phyloP scores from a whole-genome alignment of 2,113 vertebrate species.

The Mirounga angustirostris region DNA sequence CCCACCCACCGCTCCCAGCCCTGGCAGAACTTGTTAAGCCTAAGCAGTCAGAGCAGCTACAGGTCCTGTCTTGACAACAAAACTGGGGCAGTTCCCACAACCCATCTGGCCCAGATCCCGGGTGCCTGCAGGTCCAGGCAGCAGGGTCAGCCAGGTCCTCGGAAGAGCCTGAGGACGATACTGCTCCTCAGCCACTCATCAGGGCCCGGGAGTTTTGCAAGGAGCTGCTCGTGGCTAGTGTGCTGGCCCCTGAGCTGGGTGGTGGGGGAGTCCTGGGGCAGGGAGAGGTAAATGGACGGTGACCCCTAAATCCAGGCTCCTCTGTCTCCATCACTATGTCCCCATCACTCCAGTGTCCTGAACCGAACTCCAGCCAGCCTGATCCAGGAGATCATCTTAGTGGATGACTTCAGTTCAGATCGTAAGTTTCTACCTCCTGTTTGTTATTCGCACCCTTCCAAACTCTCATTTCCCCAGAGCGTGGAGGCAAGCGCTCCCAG shows the following conservation, averaged over 20 bases:
- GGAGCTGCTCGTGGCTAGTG: neutral
- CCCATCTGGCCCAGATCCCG: neutral
- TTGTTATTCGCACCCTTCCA: neutral
- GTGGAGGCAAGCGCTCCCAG: neutral
- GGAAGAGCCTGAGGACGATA: neutral
- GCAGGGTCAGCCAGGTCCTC: neutral
- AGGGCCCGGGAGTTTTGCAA: neutral
- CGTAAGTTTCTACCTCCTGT: constrained; percentile 90
- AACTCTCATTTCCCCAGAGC: neutral
- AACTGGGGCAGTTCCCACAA: neutral
- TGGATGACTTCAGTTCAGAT: constrained; percentile 98
- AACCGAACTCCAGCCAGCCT: constrained; percentile 93
- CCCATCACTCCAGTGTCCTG: constrained; percentile 90
- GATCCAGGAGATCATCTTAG: constrained; percentile 97
- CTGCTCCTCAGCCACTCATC: neutral
- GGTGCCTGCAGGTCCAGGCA: too few species aligned
- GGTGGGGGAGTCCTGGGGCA: neutral
- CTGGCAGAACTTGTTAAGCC: neutral
- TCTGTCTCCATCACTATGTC: constrained; percentile 64
- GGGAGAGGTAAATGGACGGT: neutral
- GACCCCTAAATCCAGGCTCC: constrained; percentile 26
- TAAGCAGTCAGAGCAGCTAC: neutral
- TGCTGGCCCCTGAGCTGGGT: neutral
- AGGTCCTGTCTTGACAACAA: neutral
- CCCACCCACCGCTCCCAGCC: neutral